phyloP scores from a whole-genome alignment of 2,797 vertebrate species.

The Poecilia wingei region DNA sequence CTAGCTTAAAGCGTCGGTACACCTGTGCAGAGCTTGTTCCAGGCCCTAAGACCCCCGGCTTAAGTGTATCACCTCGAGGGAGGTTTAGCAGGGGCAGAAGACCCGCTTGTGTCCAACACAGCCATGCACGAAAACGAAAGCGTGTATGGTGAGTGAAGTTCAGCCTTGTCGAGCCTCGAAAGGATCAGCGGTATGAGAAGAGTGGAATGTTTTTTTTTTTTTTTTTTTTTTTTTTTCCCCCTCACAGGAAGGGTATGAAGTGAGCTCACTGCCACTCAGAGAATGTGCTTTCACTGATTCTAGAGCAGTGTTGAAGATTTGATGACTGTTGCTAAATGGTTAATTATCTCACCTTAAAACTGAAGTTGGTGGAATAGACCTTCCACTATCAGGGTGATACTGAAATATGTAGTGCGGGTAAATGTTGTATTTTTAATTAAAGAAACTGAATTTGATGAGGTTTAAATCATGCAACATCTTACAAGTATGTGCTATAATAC shows the following conservation, averaged over 20 bases:
- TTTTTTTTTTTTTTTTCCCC: constrained; percentile 51
- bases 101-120: constrained; percentile 44
- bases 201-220: constrained; percentile 74
- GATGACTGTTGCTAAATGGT: constrained; percentile 21
- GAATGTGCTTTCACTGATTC: constrained; percentile 51
- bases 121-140: constrained; percentile 70
- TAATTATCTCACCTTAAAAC: constrained; percentile 23
- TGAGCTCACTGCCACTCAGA: constrained; percentile 52
- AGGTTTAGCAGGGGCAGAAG: constrained; percentile 25
- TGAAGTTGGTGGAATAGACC: constrained; percentile 9
- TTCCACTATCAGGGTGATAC: neutral
- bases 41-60: constrained; percentile 26
- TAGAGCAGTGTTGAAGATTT: constrained; percentile 37
- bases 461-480: neutral
- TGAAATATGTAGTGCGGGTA: neutral
- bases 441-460: neutral
- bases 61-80: constrained; percentile 32
- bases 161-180: constrained; percentile 46
- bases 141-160: constrained; percentile 57
- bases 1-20: neutral
- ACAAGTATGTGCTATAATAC: neutral
- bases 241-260: constrained; percentile 53
- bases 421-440: neutral
- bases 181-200: constrained; percentile 64
- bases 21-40: constrained; percentile 8